Evolutionary conservation across 2,797 vertebrate species (phyloP).

Genomic region (Loris lydekkerianus): DNA sequence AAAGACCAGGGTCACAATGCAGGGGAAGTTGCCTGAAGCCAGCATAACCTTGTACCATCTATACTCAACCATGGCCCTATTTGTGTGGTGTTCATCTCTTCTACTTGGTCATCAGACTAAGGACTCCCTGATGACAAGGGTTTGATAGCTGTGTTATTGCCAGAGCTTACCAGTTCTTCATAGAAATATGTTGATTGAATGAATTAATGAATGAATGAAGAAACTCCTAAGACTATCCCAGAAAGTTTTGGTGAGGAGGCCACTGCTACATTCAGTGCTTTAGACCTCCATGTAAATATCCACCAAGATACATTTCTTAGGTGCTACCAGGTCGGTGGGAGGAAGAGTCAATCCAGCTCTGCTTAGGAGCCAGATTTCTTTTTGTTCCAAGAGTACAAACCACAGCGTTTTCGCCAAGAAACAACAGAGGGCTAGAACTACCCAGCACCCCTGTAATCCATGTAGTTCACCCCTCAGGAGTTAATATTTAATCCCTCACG

Average conservation of each 20-base stretch:
- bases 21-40: neutral
- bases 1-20: neutral
- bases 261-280: no score
- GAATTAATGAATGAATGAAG: neutral
- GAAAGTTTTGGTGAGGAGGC: neutral
- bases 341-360: neutral
- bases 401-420: neutral
- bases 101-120: neutral
- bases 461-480: neutral
- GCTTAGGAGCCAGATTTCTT: neutral
- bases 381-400: neutral
- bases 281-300: neutral
- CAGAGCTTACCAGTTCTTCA: neutral
- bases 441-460: neutral
- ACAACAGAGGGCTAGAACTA: neutral
- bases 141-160: neutral
- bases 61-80: accelerated
- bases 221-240: neutral
- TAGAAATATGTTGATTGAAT: neutral
- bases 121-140: accelerated
- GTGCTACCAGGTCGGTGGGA: neutral
- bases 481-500: neutral
- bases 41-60: accelerated
- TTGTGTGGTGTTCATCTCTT: neutral
- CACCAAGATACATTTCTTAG: neutral